Evolutionary conservation across 2,888 invertebrate genomes (phyloP).

Genomic region (Amphipoea lucens): DNA sequence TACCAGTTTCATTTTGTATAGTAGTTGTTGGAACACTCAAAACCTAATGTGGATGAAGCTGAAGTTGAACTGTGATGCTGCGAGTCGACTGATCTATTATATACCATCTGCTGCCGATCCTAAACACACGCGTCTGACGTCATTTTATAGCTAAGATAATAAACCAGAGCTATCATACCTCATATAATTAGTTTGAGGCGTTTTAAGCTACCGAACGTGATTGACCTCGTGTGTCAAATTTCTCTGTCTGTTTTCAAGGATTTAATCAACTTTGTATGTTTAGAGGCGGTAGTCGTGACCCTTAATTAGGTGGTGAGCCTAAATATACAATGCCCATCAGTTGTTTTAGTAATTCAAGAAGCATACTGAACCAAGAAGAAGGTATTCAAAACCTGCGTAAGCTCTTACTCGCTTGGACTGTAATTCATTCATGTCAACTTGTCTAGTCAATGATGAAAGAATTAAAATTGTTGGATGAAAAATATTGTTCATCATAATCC

Average conservation of each 20-base stretch:
- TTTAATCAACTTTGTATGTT: constrained; percentile 29
- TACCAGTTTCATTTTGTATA: constrained; percentile 87
- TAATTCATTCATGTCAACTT: background rate
- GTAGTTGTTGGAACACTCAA: constrained; percentile 52
- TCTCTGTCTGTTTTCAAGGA: constrained; percentile 77
- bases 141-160: constrained; percentile 76
- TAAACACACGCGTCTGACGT: constrained; percentile 82
- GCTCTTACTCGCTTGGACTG: background rate
- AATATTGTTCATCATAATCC: background rate
- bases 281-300: constrained; percentile 40
- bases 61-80: constrained; percentile 75
- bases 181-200: constrained; percentile 80
- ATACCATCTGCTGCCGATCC: constrained; percentile 84
- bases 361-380: too few species aligned
- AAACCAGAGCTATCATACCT: constrained; percentile 77
- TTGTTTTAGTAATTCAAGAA: background rate
- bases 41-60: constrained; percentile 70
- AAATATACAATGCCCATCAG: constrained; percentile 9
- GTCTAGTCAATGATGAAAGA: background rate
- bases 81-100: constrained; percentile 81
- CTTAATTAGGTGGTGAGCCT: constrained; percentile 16
- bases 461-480: background rate
- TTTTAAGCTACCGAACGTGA: constrained; percentile 73
- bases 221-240: constrained; percentile 82
- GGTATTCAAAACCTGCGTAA: too few species aligned